Percentiles rank a stretch among this genome's conserved stretches.
Conservation (phyloP, 2,797 vertebrate species). For the Lutjanus argentimaculatus region DNA sequence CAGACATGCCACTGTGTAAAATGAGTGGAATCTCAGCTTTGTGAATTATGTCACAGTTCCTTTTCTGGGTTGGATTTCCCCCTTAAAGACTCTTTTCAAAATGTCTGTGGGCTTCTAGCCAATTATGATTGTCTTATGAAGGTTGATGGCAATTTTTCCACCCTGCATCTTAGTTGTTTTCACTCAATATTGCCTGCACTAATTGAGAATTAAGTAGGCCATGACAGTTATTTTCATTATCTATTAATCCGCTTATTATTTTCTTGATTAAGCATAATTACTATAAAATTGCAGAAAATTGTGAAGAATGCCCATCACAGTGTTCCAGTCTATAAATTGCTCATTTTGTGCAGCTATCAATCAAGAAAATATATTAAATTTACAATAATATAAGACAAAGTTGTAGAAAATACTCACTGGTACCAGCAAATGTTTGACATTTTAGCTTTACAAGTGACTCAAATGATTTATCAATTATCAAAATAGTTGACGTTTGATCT, state of each 20-base stretch:
- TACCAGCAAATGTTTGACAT: background rate
- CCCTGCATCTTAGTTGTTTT: background rate
- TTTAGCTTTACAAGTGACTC: background rate
- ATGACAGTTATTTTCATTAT: background rate
- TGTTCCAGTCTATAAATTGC: background rate
- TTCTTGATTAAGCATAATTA: background rate
- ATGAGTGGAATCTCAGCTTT: background rate
- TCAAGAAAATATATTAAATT: background rate
- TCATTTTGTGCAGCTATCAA: background rate
- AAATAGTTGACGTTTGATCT: background rate
- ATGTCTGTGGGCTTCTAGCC: constrained; percentile 44
- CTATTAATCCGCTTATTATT: background rate
- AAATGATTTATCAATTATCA: too few relatives aligned
- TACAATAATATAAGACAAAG: background rate
- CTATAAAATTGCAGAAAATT: background rate
- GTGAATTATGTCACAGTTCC: background rate
- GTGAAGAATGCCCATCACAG: background rate
- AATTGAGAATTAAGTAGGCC: constrained; percentile 1
- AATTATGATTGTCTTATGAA: constrained; percentile 42
- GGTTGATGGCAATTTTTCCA: background rate
- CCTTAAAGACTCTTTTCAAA: constrained; percentile 45
- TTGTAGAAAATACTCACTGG: background rate
- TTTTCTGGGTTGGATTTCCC: constrained; percentile 1
- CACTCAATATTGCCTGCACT: background rate
- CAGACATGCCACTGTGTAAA: background rate